Evolutionary conservation across 2,113 vertebrate species (phyloP).

Genomic region (Dasyurus viverrinus): DNA sequence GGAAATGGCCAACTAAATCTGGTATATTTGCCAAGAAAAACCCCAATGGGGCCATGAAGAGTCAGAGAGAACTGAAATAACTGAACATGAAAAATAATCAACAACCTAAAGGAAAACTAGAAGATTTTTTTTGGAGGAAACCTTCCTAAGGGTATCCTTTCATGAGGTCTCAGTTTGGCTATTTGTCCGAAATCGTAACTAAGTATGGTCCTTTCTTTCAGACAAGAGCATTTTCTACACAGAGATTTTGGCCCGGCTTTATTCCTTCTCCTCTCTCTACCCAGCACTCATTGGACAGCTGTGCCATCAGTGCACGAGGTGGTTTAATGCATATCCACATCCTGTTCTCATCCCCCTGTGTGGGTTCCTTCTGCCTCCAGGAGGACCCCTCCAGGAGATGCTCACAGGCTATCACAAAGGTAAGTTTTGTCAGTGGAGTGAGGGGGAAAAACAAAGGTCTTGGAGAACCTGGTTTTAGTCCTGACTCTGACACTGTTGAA

Average conservation of each 20-base stretch:
- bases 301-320: slow-evolving; percentile 85
- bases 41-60: background rate
- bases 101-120: background rate
- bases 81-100: background rate
- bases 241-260: slow-evolving; percentile 86
- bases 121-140: background rate
- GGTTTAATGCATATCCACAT: slow-evolving; percentile 80
- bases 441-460: background rate
- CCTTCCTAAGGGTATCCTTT: background rate
- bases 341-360: slow-evolving; percentile 84
- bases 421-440: slow-evolving; percentile 31
- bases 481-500: background rate
- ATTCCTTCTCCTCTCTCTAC: slow-evolving; percentile 74
- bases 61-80: background rate
- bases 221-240: slow-evolving; percentile 82
- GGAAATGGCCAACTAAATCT: background rate
- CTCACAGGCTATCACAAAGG: slow-evolving; percentile 85
- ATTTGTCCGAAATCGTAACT: background rate
- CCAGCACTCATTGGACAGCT: slow-evolving; percentile 82
- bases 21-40: background rate
- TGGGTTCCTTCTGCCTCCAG: slow-evolving; percentile 88
- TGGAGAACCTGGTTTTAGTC: background rate
- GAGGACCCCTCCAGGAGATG: slow-evolving; percentile 79
- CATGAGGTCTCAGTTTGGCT: rapidly evolving
- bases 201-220: slow-evolving; percentile 60